Evolutionary conservation across 2,797 vertebrate genomes (phyloP).

Genomic region (Falco biarmicus): DNA sequence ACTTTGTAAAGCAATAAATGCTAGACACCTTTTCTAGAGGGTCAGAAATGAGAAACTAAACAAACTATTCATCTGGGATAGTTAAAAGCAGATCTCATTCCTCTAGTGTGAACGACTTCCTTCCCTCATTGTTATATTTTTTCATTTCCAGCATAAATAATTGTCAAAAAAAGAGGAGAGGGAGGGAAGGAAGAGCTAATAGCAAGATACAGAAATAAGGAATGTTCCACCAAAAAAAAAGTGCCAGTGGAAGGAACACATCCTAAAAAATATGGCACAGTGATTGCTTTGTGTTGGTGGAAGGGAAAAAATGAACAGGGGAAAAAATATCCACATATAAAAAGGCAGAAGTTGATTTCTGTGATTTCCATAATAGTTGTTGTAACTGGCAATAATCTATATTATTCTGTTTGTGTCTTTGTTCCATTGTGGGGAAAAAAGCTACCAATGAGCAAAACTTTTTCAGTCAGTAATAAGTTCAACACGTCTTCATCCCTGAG

Average conservation of each 20-base stretch:
- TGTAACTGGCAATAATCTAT: neutral
- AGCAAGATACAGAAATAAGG: neutral
- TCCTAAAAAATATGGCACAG: neutral
- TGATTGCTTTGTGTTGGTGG: rapidly evolving
- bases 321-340: rapidly evolving
- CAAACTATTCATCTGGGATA: neutral
- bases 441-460: neutral
- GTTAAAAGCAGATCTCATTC: neutral
- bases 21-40: neutral
- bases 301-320: rapidly evolving
- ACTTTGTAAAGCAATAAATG: neutral
- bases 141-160: neutral
- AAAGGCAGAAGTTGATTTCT: neutral
- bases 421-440: neutral
- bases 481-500: neutral
- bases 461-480: neutral
- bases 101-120: neutral
- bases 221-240: neutral
- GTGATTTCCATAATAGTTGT: neutral
- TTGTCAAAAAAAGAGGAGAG: neutral
- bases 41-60: neutral
- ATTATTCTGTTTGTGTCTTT: neutral
- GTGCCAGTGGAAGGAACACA: neutral
- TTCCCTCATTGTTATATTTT: neutral
- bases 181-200: neutral